Conservation (phyloP, 2,888 invertebrate genomes). For the Lycophotia porphyrea region DNA sequence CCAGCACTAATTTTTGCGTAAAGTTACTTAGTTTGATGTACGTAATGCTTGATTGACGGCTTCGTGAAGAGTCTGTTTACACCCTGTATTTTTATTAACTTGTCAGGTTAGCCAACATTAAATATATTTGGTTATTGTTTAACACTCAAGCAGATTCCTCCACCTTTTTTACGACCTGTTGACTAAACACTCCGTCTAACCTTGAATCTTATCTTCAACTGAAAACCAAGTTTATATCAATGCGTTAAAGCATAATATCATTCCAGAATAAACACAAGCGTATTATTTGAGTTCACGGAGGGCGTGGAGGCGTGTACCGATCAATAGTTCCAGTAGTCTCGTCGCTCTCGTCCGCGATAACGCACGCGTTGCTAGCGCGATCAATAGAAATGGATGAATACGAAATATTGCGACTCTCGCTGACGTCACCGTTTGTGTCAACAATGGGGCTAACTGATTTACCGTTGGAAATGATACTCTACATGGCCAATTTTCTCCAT, state of each 20-base stretch:
- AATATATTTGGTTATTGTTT: background rate
- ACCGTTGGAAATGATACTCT: conserved; percentile 15
- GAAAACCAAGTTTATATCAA: conserved; percentile 2
- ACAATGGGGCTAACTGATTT: conserved; percentile 13
- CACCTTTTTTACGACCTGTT: background rate
- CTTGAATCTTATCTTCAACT: background rate
- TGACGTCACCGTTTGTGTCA: conserved; percentile 4
- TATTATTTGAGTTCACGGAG: background rate
- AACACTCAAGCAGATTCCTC: background rate
- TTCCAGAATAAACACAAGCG: background rate
- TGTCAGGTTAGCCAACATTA: background rate
- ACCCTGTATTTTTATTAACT: background rate
- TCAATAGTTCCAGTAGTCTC: conserved; percentile 16
- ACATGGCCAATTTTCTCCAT: conserved; percentile 3
- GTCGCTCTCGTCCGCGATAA: background rate
- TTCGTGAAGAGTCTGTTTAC: too few species aligned
- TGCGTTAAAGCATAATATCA: conserved; percentile 1
- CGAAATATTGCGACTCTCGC: background rate
- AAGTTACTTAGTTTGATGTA: too few species aligned
- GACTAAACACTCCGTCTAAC: background rate
- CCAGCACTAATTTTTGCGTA: too few species aligned
- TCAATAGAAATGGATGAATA: conserved; percentile 2
- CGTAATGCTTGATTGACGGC: too few species aligned
- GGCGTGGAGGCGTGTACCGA: background rate
- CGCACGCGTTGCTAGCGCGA: conserved; percentile 10